Evolutionary conservation across 2,113 vertebrate genomes (phyloP).

Genomic region (Probosciger aterrimus): DNA sequence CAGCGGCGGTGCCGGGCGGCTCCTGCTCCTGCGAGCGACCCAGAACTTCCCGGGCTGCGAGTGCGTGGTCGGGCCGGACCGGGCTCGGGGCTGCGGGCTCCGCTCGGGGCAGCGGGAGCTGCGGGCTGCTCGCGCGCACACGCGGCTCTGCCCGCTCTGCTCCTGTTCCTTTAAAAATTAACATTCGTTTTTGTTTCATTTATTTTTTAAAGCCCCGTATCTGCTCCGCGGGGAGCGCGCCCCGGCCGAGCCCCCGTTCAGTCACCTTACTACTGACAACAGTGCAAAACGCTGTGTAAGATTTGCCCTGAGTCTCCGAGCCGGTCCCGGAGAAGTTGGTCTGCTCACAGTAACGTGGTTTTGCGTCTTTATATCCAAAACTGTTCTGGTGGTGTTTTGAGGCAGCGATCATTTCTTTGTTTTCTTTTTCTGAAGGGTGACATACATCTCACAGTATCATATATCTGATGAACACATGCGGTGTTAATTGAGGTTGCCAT

Average conservation of each 20-base stretch:
- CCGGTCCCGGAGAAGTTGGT: neutral
- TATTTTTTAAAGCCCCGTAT: neutral
- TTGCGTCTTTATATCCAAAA: neutral
- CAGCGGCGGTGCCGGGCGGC: neutral
- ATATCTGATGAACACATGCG: neutral
- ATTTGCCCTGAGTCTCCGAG: neutral
- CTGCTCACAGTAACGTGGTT: neutral
- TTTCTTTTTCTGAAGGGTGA: neutral
- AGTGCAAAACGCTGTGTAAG: neutral
- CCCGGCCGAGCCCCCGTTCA: neutral
- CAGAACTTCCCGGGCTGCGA: neutral
- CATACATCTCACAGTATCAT: neutral
- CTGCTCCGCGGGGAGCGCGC: neutral
- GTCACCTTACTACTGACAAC: neutral
- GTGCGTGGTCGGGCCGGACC: neutral
- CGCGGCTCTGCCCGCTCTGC: neutral
- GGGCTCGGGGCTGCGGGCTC: neutral
- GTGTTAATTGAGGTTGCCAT: conserved; percentile 66
- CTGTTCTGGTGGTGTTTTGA: neutral
- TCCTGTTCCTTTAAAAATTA: neutral
- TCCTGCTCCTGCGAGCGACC: neutral
- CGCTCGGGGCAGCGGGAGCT: neutral
- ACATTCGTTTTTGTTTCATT: neutral
- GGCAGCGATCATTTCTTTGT: neutral
- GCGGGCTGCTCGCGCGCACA: neutral